Evolutionary conservation across 1,140 invertebrate genomes (phyloP).

Genomic region (Drosophila tropicalis): DNA sequence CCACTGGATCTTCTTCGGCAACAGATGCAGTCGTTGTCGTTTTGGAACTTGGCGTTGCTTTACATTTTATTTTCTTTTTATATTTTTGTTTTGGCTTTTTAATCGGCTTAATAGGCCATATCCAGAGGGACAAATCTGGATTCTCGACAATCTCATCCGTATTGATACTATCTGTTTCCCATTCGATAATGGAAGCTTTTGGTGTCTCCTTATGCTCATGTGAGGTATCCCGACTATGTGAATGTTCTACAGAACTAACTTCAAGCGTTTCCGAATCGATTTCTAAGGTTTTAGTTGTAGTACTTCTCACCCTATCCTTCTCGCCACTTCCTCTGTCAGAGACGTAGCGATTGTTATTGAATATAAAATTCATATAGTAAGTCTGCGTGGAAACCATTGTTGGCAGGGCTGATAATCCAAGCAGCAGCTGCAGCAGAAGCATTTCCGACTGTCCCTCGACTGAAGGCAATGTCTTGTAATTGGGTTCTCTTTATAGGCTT

Average conservation of each 20-base stretch:
- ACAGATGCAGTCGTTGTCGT: not conserved
- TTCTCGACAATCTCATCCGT: not conserved
- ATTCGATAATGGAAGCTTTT: not conserved
- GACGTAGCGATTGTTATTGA: constrained; percentile 51
- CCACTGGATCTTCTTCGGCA: not conserved
- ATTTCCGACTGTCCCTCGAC: constrained; percentile 22
- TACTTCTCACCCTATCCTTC: no score
- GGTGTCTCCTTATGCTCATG: not conserved
- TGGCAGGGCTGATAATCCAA: constrained; percentile 28
- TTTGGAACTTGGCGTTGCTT: not conserved
- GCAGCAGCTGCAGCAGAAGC: constrained; percentile 41
- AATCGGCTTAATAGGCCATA: not conserved
- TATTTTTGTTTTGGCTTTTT: not conserved
- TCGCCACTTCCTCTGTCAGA: no score
- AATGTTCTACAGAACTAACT: constrained; percentile 26
- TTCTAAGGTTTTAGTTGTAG: not conserved
- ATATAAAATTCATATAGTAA: constrained; percentile 67
- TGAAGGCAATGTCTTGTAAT: not conserved
- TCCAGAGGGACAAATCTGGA: not conserved
- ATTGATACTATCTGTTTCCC: not conserved
- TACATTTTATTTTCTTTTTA: no score
- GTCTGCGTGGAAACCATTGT: constrained; percentile 47
- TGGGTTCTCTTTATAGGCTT: constrained; percentile 57
- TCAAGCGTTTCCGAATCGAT: constrained; percentile 4
- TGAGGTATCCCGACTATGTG: not conserved